phyloP scores from a whole-genome alignment of 2,797 vertebrate genomes.

The Mormyrus hasselquistii region DNA sequence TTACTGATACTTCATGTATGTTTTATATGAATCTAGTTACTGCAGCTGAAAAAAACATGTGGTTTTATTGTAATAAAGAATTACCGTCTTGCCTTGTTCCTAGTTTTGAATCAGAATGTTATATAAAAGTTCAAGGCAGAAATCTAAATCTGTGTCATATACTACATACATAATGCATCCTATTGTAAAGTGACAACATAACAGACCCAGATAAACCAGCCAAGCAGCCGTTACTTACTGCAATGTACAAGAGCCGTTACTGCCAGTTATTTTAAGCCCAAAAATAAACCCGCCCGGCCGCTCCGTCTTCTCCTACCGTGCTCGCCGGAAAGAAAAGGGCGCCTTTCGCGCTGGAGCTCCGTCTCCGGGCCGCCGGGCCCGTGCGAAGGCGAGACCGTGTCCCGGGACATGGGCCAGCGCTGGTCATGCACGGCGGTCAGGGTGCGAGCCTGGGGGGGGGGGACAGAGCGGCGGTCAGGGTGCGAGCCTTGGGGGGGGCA shows the following conservation, averaged over 20 bases:
- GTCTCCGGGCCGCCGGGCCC: conserved; percentile 72
- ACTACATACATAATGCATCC: neutral
- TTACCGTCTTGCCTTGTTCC: neutral
- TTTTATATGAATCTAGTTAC: neutral
- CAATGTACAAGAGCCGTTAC: neutral
- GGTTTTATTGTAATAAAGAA: neutral
- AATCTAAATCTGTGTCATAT: neutral
- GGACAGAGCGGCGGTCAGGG: neutral
- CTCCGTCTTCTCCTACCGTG: conserved; percentile 49
- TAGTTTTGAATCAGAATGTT: neutral
- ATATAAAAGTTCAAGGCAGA: neutral
- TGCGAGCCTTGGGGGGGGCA: neutral
- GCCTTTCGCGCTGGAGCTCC: conserved; percentile 58
- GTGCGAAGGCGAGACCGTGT: conserved; percentile 67
- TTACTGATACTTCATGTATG: neutral
- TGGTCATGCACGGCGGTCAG: conserved; percentile 34
- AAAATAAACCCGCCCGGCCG: neutral
- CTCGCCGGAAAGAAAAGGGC: conserved; percentile 45
- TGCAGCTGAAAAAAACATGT: neutral
- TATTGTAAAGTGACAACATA: neutral
- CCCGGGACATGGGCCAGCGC: conserved; percentile 87
- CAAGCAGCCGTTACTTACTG: neutral
- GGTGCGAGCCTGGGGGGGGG: conserved; percentile 27
- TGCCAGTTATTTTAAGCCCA: neutral
- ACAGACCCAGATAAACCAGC: neutral